Evolutionary conservation across 2,113 vertebrate genomes (phyloP), one percentile per base, ranked within the genome.

Genomic region (Telmatochromis brichardi): DNA sequence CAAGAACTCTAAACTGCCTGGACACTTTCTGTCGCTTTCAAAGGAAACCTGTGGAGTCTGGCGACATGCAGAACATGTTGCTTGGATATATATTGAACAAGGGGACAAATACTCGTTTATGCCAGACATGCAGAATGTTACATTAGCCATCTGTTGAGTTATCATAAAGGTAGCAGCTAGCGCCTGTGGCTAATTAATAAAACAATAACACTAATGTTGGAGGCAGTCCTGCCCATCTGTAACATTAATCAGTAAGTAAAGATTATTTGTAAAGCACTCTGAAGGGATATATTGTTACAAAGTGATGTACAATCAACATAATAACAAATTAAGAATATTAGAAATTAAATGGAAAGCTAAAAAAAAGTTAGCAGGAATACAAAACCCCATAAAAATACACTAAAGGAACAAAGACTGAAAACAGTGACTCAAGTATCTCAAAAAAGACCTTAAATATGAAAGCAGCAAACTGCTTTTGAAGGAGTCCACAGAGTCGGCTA

Each of bases 71-170:
- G 6, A 53, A 65, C 12, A 15, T 50, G 17, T 57, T 15, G 23
- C 51, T 82, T 14, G 15, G 42, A 31, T 42, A 28, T 17, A 6
- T 4, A 35, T n/a, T 81, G 13, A 26, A 4, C 26, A 26, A 26
- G 26, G 26, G 26, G 26, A 33, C 33, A 33, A 33, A 26, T 40
- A 9, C 12, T 81, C 6, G 15, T 54, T 79, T 53, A 35, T 80
- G 28, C 50, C 78, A 57, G 37, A 37, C 54, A 79, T 28, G n/a
- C 23, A n/a, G 26, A 31, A 60, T 13, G 15, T 9, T 71, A 1
- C 65, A 73, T 73, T 73, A 73, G 65, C 37, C 37, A 42, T 73
- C 65, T 73, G 65, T 73, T 45, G 15, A 26, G 65, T 73, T 73
- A 45, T 73, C 37, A 45, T 26, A 42, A 42, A 73, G 65, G n/a